These are phyloP conservation scores for Mormyrops attenuatus DNA, from an alignment of 2,797 vertebrate species.

Conservation along the genomic window DNA sequence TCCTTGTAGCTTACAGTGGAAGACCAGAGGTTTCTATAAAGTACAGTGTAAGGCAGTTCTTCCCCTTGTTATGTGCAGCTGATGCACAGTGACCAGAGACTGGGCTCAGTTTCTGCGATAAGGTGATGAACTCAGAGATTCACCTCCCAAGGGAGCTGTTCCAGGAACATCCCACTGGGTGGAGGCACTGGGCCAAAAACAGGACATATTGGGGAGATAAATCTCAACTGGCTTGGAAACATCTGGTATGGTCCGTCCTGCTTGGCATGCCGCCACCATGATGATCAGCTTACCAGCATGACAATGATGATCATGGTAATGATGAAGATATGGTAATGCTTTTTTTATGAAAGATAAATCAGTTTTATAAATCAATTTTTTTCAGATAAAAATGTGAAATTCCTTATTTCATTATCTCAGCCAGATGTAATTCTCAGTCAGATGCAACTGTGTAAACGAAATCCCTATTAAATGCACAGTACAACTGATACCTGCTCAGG, in stretches of 20 bases:
- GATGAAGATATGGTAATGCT: neutral
- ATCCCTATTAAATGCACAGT: neutral
- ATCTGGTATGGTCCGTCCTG: neutral
- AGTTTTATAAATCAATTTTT: neutral
- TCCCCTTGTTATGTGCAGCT: neutral
- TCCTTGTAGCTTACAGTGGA: neutral
- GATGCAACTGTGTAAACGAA: neutral
- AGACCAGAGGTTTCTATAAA: neutral
- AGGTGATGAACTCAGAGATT: constrained; percentile 4
- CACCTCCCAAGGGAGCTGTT: neutral
- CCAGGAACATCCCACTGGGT: neutral
- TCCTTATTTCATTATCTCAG: neutral
- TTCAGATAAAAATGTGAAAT: neutral
- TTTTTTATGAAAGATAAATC: neutral
- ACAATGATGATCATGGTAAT: neutral
- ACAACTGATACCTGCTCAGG: neutral
- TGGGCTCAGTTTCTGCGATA: neutral
- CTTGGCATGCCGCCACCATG: neutral
- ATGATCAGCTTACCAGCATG: neutral
- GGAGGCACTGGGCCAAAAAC: neutral
- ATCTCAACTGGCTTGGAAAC: neutral
- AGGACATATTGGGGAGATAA: neutral
- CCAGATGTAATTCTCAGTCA: neutral
- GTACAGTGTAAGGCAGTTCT: neutral
- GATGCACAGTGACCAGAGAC: neutral